Evolutionary conservation across 2,888 invertebrate species (phyloP).

Genomic region (Gastracanthus pulcherrimus): DNA sequence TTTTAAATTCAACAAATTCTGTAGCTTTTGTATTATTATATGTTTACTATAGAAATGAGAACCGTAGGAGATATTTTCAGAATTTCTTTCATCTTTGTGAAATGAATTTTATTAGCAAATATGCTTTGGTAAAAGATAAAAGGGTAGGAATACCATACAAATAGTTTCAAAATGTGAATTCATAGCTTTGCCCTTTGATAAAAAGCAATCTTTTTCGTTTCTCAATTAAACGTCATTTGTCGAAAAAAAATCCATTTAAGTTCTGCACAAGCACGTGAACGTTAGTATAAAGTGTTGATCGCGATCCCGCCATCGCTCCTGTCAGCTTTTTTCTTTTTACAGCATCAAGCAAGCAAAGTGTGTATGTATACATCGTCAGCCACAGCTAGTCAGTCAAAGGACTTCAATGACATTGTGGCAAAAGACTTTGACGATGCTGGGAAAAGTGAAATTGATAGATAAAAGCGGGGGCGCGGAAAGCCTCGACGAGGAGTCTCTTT

Average conservation of each 20-base stretch:
- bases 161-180: not conserved
- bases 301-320: not conserved
- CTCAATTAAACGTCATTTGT: not conserved
- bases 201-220: not conserved
- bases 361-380: not conserved
- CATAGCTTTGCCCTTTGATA: not conserved
- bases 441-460: constrained; percentile 35
- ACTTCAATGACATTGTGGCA: constrained; percentile 12
- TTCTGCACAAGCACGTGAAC: not conserved
- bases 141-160: too few relatives aligned
- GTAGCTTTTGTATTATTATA: too few relatives aligned
- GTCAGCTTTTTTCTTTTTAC: not conserved
- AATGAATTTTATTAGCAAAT: too few relatives aligned
- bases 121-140: too few relatives aligned
- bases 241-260: not conserved
- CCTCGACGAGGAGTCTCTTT: not conserved
- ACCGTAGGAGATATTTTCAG: too few relatives aligned
- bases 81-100: too few relatives aligned
- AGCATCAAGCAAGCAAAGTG: not conserved
- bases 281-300: not conserved
- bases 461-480: constrained; percentile 8
- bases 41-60: too few relatives aligned
- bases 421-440: not conserved
- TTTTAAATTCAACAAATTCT: too few relatives aligned
- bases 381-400: constrained; percentile 23